A percentile compares a stretch with the other conserved stretches of the same genome.
Conservation (phyloP, 2,113 vertebrate genomes). For the Zingel zingel region DNA sequence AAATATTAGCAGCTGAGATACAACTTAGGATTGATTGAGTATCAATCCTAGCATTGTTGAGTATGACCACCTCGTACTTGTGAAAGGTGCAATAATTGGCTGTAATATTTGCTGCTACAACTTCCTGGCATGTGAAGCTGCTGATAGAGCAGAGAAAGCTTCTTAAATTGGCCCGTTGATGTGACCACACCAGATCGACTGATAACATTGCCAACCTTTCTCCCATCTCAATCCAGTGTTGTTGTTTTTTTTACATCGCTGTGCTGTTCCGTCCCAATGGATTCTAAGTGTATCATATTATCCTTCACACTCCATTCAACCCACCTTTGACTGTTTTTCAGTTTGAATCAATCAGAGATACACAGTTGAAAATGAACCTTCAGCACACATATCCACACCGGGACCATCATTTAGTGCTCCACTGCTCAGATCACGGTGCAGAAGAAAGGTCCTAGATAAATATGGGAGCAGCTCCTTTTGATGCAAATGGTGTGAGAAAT, state of each 20-base stretch:
- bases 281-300: constrained; percentile 21
- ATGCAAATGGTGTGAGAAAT: constrained; percentile 58
- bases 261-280: background rate
- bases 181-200: constrained; percentile 3
- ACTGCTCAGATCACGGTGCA: constrained; percentile 28
- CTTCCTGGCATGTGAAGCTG: constrained; percentile 36
- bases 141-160: constrained; percentile 30
- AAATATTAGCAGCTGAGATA: constrained; percentile 5
- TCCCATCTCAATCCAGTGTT: background rate
- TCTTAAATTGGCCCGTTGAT: constrained; percentile 4
- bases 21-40: constrained; percentile 42
- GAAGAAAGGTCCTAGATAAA: constrained; percentile 43
- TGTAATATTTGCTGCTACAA: constrained; percentile 46
- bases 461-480: constrained; percentile 34
- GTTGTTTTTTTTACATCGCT: background rate
- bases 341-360: constrained; percentile 9
- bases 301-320: constrained; percentile 35
- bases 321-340: constrained; percentile 24
- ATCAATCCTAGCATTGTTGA: constrained; percentile 63
- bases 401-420: constrained; percentile 43
- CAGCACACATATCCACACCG: background rate
- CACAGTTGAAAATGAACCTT: constrained; percentile 31
- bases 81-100: constrained; percentile 45
- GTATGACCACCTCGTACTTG: constrained; percentile 29
- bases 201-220: background rate